Base-by-base conservation (phyloP, 2,888 invertebrate species). In the Eumacrocentrus americanus region DNA sequence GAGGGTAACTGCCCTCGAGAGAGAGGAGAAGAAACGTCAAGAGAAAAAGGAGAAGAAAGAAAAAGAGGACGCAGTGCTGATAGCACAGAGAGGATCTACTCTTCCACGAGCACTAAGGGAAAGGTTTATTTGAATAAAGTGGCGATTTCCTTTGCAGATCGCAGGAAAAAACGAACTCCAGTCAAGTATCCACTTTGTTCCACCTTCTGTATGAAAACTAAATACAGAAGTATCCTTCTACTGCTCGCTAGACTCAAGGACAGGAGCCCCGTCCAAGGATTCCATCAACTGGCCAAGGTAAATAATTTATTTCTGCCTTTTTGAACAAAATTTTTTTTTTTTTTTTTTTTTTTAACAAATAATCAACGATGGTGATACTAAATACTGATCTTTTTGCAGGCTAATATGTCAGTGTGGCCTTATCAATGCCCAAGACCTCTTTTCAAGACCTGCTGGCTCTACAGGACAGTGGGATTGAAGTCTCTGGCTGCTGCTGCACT, bases 361-460 rank as follows among this genome's bases (percentile, higher is more conserved):
- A 35, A 40, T 37, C 5, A 57, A 42, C n/a, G 3, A 35, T 35
- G 35, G 37, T 37, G 14, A 37, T 37, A 37, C 4, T 12, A 2
- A 35, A 2, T 35, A 35, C 3, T 11, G 6, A 38, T 58, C 12
- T 23, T 48, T 48, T 66, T 66, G 25, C 64, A 82, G 79, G 81
- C 90, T 12, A 95, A 95, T 79, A 88, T 88, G 72, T 83, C 88
- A 1, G 89, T 94, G 0, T 97, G 97, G 97, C 94, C 94, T 0
- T 97, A 96, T 80, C 95, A 94, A 5, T 98, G 97, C 74, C 90
- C 95, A 0, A 85, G 98, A 64, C 98, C 98, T 0, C 82, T 92
- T n/a, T 97, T 98, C 78, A 95, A 95, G 82, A 95, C 96, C 0
- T 94, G 95, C 73, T 99, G 98, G 98, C 83, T 95, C 47, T 98